Evolutionary conservation across 2,888 invertebrate genomes (phyloP).

Genomic region (Zele albiditarsus): DNA sequence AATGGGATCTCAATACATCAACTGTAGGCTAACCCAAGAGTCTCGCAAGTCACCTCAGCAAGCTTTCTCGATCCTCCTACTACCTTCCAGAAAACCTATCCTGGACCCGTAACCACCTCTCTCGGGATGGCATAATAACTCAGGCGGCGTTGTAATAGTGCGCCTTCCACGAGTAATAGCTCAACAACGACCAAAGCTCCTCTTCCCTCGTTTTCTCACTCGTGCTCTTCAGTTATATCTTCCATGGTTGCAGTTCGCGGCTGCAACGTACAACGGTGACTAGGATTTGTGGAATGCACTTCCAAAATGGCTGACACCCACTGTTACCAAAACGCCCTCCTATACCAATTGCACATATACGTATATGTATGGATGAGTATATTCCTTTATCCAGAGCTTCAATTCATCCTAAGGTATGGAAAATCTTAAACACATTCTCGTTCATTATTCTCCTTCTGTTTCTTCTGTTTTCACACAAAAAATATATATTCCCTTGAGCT

Average conservation of each 20-base stretch:
- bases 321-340: not conserved
- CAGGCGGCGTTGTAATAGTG: slow-evolving; percentile 70
- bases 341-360: not conserved
- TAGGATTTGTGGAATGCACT: slow-evolving; percentile 45
- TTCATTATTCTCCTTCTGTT: not conserved
- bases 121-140: slow-evolving; percentile 70
- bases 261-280: slow-evolving; percentile 44
- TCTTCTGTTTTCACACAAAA: not conserved
- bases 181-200: slow-evolving; percentile 61
- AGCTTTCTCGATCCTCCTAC: slow-evolving; percentile 46
- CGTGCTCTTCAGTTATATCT: slow-evolving; percentile 26
- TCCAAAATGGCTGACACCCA: slow-evolving; percentile 34
- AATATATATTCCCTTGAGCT: not conserved
- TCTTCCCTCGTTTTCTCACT: not conserved
- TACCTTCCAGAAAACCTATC: slow-evolving; percentile 47
- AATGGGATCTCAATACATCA: slow-evolving; percentile 74
- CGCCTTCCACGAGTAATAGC: slow-evolving; percentile 69
- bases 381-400: not conserved
- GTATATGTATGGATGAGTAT: not conserved
- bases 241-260: slow-evolving; percentile 15
- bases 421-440: slow-evolving; percentile 22
- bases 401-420: slow-evolving; percentile 17
- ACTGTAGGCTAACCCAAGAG: slow-evolving; percentile 67
- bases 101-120: slow-evolving; percentile 47
- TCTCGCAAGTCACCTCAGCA: slow-evolving; percentile 35